phyloP scores from a whole-genome alignment of 2,113 vertebrate genomes.

The Dicentrarchus labrax region DNA sequence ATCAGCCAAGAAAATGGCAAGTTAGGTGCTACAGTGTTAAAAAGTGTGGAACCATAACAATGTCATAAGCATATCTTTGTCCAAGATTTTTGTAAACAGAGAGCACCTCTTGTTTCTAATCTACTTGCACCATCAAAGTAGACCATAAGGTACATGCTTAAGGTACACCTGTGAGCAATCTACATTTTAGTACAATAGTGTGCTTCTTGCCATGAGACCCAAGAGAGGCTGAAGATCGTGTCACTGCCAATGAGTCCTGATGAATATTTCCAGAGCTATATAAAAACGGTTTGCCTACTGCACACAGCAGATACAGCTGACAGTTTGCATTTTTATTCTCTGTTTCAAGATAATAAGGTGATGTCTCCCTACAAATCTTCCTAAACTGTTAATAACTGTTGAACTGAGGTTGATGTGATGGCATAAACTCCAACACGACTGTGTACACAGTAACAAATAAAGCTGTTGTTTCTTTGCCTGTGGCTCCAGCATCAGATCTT shows the following conservation, averaged over 20 bases:
- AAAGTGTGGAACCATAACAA: not conserved
- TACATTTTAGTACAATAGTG: not conserved
- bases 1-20: not conserved
- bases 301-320: not conserved
- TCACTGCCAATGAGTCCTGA: not conserved
- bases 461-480: conserved; percentile 48
- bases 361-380: not conserved
- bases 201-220: not conserved
- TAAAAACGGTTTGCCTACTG: not conserved
- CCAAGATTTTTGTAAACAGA: not conserved
- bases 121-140: too few species aligned
- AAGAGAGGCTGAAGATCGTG: too few species aligned
- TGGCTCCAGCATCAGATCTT: conserved; percentile 44
- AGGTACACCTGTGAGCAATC: not conserved
- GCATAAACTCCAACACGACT: conserved; percentile 19
- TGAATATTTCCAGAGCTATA: not conserved
- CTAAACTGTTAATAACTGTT: not conserved
- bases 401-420: not conserved
- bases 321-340: not conserved
- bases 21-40: too few species aligned
- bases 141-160: not conserved
- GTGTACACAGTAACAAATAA: conserved; percentile 24
- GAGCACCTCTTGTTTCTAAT: not conserved
- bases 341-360: not conserved
- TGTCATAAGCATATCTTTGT: not conserved